A percentile compares a stretch with the other conserved stretches of the same genome.
phyloP scores from a whole-genome alignment of 2,888 invertebrate genomes.

The Drosophila barbarae region DNA sequence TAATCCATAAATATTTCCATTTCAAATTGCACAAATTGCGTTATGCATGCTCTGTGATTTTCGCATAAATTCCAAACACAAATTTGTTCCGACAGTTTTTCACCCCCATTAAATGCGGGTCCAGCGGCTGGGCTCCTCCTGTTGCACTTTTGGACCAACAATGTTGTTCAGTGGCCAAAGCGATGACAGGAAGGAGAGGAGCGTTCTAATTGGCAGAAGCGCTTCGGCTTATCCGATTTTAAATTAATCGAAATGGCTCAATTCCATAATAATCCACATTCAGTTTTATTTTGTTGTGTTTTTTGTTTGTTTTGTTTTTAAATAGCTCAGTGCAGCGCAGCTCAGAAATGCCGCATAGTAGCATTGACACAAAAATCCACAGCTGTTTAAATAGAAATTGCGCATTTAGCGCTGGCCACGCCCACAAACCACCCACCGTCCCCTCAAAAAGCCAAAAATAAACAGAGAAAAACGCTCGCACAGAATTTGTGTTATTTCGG shows the following conservation, averaged over 20 bases:
- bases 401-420: constrained; percentile 51
- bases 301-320: constrained; percentile 23
- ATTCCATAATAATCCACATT: constrained; percentile 19
- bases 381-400: constrained; percentile 71
- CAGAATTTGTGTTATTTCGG: constrained; percentile 30
- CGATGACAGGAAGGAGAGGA: neutral
- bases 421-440: neutral
- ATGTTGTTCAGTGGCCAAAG: constrained; percentile 15
- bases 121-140: neutral
- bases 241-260: constrained; percentile 27
- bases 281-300: constrained; percentile 8
- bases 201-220: constrained; percentile 19
- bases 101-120: constrained; percentile 8
- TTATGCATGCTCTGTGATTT: constrained; percentile 48
- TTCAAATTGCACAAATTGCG: constrained; percentile 39
- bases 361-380: constrained; percentile 65
- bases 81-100: constrained; percentile 29
- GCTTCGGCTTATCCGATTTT: constrained; percentile 15
- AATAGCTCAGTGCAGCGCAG: constrained; percentile 31
- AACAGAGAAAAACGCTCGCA: constrained; percentile 26
- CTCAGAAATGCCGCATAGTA: constrained; percentile 30
- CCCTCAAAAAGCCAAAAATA: constrained; percentile 16
- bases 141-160: constrained; percentile 23
- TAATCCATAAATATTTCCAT: constrained; percentile 49
- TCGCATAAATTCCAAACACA: constrained; percentile 37